Base-by-base conservation (phyloP, 2,888 invertebrate genomes). In the Chalcosyrphus nemorum region DNA sequence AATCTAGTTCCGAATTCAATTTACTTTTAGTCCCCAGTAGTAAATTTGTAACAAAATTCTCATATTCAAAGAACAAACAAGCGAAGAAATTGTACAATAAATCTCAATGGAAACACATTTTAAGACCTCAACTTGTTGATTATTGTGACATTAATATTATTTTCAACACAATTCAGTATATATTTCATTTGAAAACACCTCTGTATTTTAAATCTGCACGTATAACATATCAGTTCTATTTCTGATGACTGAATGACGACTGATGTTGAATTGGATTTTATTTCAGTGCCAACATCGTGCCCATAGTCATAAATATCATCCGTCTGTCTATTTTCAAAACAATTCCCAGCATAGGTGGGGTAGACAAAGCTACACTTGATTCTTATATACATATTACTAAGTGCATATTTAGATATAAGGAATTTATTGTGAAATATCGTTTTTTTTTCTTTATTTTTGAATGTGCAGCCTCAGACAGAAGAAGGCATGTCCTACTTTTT, bases 291-390 rank as follows among this genome's bases (percentile, higher is more conserved):
- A 71, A 50, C 24, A 19, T 50, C 29, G 35, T 27, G 38, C 32
- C 50, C 50, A 15, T 38, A 38, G 54, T 74, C 74, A 74, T 74
- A 65, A 74, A 74, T 65, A 65, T 19, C 35, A 4, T n/a, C 32
- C 2, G 17, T 24, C 15, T 38, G 65, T 47, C 45, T 56, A 24
- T 59, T 27, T 32, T 35, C 17, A 24, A 35, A 13, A 45, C 15
- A 47, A 61, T 41, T 41, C 54, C 35, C 24, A 63, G 72, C 72
- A 72, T 72, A 72, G 24, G 54, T 54, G 43, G 52, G 35, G n/a
- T 24, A 54, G 54, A n/a, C 43, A 43, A 54, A 43, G 17, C 35
- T 74, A 54, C 21, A 54, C 43, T 13, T 50, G n/a, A 4, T n/a
- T n/a, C n/a, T n/a, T n/a, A n/a, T n/a, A 1, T 32, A 32, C 7